Evolutionary conservation across 2,888 invertebrate genomes (phyloP).

Genomic region (Drosophila sordidula): DNA sequence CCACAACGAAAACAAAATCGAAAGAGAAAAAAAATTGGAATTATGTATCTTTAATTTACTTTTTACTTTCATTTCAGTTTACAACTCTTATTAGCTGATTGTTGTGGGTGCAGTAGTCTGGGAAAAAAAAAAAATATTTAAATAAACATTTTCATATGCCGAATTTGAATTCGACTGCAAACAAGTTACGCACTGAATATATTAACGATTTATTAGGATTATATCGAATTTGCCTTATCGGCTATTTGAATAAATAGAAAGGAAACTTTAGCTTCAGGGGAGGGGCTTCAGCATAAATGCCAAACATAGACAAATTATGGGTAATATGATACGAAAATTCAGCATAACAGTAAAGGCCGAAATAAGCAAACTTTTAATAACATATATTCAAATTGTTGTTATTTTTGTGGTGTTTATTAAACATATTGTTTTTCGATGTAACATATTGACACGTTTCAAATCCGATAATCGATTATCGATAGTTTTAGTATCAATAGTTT

Average conservation of each 20-base stretch:
- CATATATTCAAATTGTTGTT: no score
- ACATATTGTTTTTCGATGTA: no score
- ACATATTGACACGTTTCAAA: no score
- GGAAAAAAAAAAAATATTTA: constrained; percentile 22
- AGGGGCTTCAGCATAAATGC: constrained; percentile 11
- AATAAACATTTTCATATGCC: constrained; percentile 3
- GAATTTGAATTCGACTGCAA: background rate
- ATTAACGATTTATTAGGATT: constrained; percentile 46
- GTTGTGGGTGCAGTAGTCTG: constrained; percentile 35
- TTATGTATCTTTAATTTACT: constrained; percentile 41
- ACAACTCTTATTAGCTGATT: constrained; percentile 5
- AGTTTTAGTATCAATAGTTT: no score
- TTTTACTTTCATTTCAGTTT: constrained; percentile 48
- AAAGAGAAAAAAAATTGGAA: constrained; percentile 4
- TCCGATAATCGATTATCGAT: no score
- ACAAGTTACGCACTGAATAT: constrained; percentile 31
- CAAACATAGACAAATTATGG: constrained; percentile 32
- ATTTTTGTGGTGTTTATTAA: no score
- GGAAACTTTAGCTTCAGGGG: constrained; percentile 4
- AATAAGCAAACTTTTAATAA: background rate
- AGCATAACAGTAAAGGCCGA: constrained; percentile 25
- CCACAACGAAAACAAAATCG: constrained; percentile 28
- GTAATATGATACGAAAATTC: constrained; percentile 36
- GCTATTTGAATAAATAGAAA: constrained; percentile 15
- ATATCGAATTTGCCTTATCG: constrained; percentile 54